phyloP scores from a whole-genome alignment of 2,797 vertebrate genomes.

The Brotogeris chrysoptera region DNA sequence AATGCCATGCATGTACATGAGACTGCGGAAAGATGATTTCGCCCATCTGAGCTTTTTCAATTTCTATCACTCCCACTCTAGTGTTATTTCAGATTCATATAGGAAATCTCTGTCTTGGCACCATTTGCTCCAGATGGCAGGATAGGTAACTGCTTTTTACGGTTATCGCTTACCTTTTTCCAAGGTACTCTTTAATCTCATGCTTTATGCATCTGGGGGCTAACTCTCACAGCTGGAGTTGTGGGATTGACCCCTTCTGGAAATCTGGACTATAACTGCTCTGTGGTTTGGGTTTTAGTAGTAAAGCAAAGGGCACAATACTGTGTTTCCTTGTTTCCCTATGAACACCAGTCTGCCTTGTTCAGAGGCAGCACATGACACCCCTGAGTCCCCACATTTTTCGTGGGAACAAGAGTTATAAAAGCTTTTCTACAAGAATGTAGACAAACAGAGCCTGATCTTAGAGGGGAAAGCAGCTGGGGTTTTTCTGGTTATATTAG shows the following conservation, averaged over 20 bases:
- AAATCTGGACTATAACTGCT: background rate
- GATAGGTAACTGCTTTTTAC: background rate
- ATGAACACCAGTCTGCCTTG: background rate
- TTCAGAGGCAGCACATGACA: background rate
- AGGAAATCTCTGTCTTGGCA: background rate
- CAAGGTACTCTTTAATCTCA: background rate
- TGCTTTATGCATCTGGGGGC: background rate
- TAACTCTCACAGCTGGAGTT: background rate
- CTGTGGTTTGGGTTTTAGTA: background rate
- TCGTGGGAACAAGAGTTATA: fast-evolving
- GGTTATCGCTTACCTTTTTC: background rate
- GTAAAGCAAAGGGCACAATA: background rate
- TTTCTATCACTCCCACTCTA: background rate
- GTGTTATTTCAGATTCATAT: background rate
- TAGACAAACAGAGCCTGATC: fast-evolving
- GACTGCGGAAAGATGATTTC: background rate
- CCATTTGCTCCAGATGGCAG: background rate
- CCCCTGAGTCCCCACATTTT: background rate
- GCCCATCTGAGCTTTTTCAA: background rate
- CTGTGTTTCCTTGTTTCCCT: background rate
- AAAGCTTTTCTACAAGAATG: background rate
- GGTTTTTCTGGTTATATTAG: background rate
- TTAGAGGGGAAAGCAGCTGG: background rate
- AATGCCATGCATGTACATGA: background rate
- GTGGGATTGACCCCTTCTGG: background rate